Evolutionary conservation across 2,888 invertebrate genomes (phyloP), one percentile per base, ranked within the genome.

Genomic region (Exocentrus adspersus): DNA sequence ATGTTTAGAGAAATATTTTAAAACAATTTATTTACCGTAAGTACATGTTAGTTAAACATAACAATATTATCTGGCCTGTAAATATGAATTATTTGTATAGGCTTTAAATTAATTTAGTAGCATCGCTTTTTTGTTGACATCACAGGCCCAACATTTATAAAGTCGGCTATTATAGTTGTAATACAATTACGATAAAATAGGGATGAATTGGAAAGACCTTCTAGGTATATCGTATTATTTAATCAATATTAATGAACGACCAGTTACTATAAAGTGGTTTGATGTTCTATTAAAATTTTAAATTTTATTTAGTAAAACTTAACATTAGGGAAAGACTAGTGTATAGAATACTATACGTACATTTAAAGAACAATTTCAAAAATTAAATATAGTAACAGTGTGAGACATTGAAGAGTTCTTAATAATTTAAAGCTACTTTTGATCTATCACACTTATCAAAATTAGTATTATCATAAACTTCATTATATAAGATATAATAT

Each of bases 1-100:
- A 52, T 57, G 41, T 62, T 59, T 59, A 54, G 45, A 52, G 57
- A 67, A 64, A 63, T 64, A 67, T 67, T 64, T 64, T 67, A 62
- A 64, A 67, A 67, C 67, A 67, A 67, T 67, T 64, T 62, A 64
- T 64, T 67, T 54, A 53, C 52, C 46, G 51, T 61, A 61, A 66
- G 52, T 69, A 69, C 66, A 69, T 62, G 57, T 66, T 60, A 69
- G 66, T 80, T 81, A 80, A 81, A 80, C 78, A 80, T 81, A 82
- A 81, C 81, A 81, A 81, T 79, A 78, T 80, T 79, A 75, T 76
- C 75, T 76, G 74, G 76, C 78, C 76, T 74, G 75, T 77, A 75
- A 75, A 78, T 77, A 76, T 71, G 58, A 70, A 67, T 69, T 64
- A 69, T 76, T 74, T 71, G 75, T 76, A 77, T 78, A 78, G 77